Conservation (phyloP, 1,140 invertebrate species). For the Camponotus floridanus region DNA sequence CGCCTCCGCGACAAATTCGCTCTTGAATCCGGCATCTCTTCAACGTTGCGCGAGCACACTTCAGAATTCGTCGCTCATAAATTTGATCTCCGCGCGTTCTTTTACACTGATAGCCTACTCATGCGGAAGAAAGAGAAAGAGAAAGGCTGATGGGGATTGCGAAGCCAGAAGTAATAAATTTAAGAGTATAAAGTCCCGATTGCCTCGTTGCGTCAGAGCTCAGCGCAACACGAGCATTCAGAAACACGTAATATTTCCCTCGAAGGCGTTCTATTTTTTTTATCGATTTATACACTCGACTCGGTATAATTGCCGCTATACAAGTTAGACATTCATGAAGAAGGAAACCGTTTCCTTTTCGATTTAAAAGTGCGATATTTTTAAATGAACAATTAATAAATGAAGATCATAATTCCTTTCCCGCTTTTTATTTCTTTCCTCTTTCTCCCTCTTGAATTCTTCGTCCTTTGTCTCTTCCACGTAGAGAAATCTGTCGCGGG, state of each 20-base stretch:
- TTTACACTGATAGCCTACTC: conserved; percentile 15
- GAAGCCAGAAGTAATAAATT: conserved; percentile 31
- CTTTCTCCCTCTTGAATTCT: no score
- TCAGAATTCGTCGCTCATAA: conserved; percentile 13
- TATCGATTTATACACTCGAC: background rate
- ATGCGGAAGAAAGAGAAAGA: background rate
- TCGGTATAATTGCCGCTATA: background rate
- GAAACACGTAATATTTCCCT: background rate
- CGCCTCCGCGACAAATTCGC: conserved; percentile 5
- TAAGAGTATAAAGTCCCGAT: conserved; percentile 24
- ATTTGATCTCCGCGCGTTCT: background rate
- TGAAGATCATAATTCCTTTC: conserved; percentile 28
- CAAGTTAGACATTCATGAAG: background rate
- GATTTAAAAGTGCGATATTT: background rate
- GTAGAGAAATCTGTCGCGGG: conserved; percentile 24
- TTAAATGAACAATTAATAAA: background rate
- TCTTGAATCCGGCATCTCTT: conserved; percentile 11
- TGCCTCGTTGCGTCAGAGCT: conserved; percentile 10
- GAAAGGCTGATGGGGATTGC: background rate
- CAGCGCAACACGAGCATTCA: background rate
- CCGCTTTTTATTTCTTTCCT: no score
- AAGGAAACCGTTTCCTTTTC: background rate
- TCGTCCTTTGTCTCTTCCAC: conserved; percentile 8
- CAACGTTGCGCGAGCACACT: conserved; percentile 9
- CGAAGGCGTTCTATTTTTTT: background rate